Evolutionary conservation across 2,797 vertebrate genomes (phyloP).

Genomic region (Acanthopagrus latus): DNA sequence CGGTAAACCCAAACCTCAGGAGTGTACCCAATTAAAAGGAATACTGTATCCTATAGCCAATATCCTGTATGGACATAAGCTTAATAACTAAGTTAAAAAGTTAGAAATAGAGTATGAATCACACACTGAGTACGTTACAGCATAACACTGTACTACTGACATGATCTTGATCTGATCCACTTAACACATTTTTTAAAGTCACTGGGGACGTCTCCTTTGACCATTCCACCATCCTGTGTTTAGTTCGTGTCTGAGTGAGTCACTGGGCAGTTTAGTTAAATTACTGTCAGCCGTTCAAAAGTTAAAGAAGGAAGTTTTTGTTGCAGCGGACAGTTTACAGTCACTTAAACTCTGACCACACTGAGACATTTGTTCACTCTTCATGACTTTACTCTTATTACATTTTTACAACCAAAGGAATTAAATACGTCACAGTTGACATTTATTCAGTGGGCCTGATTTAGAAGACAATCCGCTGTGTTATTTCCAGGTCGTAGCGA

Average conservation of each 20-base stretch:
- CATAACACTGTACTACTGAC: not conserved
- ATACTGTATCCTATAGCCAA: no score
- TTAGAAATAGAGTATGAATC: not conserved
- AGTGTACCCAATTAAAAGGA: no score
- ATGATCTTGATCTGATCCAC: not conserved
- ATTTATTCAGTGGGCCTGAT: not conserved
- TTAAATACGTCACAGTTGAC: not conserved
- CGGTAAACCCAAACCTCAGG: no score
- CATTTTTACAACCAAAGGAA: not conserved
- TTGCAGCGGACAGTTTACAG: not conserved
- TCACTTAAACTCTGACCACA: not conserved
- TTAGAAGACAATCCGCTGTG: not conserved
- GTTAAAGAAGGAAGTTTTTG: not conserved
- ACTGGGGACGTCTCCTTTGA: not conserved
- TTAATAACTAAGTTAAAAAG: not conserved
- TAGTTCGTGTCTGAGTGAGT: conserved; percentile 8
- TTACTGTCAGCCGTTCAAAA: not conserved
- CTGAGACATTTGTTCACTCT: not conserved
- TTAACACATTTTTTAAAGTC: not conserved
- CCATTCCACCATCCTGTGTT: not conserved
- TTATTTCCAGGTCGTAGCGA: not conserved
- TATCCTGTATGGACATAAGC: not conserved
- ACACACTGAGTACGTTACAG: not conserved
- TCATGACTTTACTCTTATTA: not conserved
- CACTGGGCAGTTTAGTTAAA: conserved; percentile 7